Percentiles rank a stretch among this genome's conserved stretches.
phyloP scores from a whole-genome alignment of 2,113 vertebrate species.

The Engraulis encrasicolus region DNA sequence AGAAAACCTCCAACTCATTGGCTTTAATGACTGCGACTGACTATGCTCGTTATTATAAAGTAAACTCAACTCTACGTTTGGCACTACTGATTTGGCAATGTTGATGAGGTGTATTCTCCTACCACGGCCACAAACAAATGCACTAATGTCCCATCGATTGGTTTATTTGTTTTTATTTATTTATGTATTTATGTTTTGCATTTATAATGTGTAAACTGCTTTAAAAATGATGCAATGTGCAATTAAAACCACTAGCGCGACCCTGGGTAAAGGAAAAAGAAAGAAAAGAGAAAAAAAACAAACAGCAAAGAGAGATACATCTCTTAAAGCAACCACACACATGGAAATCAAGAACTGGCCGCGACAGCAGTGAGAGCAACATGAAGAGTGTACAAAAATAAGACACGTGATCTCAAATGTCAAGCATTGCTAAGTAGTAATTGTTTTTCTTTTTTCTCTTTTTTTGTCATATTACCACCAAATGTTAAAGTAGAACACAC shows the following conservation, averaged over 20 bases:
- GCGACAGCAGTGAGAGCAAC: conserved; percentile 80
- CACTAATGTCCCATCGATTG: conserved; percentile 56
- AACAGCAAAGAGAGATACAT: neutral
- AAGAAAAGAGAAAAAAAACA: conserved; percentile 69
- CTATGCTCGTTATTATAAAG: conserved; percentile 68
- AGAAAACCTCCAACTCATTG: conserved; percentile 78
- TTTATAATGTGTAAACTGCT: conserved; percentile 68
- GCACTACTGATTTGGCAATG: conserved; percentile 77
- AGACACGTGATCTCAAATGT: conserved; percentile 90
- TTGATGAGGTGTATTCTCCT: conserved; percentile 64
- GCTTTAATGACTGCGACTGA: conserved; percentile 75
- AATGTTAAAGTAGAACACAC: conserved; percentile 96
- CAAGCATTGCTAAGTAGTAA: conserved; percentile 88
- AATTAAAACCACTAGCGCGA: conserved; percentile 65
- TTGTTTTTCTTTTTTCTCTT: too few relatives aligned
- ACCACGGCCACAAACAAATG: conserved; percentile 65
- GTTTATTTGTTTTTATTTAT: conserved; percentile 35
- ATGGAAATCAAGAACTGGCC: conserved; percentile 58
- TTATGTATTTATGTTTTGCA: conserved; percentile 47
- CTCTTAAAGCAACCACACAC: conserved; percentile 55
- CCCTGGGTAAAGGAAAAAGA: conserved; percentile 67
- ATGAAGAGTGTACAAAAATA: conserved; percentile 79
- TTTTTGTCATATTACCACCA: conserved; percentile 96
- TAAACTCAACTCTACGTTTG: conserved; percentile 76
- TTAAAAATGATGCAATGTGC: conserved; percentile 43